Base-by-base conservation (phyloP, 2,797 vertebrate species). In the Danio tinwini region DNA sequence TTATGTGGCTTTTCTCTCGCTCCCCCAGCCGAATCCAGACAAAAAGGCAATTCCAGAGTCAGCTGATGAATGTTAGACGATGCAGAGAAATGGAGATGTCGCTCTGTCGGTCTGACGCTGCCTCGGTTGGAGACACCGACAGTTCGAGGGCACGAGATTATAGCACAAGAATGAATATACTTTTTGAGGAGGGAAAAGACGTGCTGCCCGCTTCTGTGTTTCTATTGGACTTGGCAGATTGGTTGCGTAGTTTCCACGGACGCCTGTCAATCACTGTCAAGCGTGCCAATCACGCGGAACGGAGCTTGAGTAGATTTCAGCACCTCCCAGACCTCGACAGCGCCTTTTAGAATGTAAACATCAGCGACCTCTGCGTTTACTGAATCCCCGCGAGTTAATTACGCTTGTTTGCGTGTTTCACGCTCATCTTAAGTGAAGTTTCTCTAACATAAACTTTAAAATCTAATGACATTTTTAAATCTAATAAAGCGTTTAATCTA, bases 181-280 rank as follows among this genome's bases (percentile, higher is more conserved):
- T 91, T 94, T 93, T 94, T 91, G 92, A 90, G 87, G 88, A 90
- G 88, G 52, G 29, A 91, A 89, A 92, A 92, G 92, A 93, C 90
- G 93, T 90, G 90, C 91, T 89, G 87, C 91, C 90, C 93, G 91
- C 89, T 86, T 90, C 90, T 92, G 93, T 93, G 92, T 94, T 87
- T 92, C 96, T 95, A 95, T 94, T 95, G 95, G 95, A 94, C 93
- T 95, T 94, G 95, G 95, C 93, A 95, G 96, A 95, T 93, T 94
- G 95, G 94, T 91, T 92, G 93, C 91, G 85, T 88, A 90, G 95
- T 96, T 95, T 93, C 95, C 95, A 95, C 94, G 95, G 95, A 92
- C 92, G 90, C 92, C 93, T 96, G 96, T 96, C 96, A 96, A 94
- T 98, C 97, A 97, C 91, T 92, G 94, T 94, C 94, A 93, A 88